Evolutionary conservation across 2,113 vertebrate species (phyloP).

Genomic region (Ptilorrhoa leucosticta): DNA sequence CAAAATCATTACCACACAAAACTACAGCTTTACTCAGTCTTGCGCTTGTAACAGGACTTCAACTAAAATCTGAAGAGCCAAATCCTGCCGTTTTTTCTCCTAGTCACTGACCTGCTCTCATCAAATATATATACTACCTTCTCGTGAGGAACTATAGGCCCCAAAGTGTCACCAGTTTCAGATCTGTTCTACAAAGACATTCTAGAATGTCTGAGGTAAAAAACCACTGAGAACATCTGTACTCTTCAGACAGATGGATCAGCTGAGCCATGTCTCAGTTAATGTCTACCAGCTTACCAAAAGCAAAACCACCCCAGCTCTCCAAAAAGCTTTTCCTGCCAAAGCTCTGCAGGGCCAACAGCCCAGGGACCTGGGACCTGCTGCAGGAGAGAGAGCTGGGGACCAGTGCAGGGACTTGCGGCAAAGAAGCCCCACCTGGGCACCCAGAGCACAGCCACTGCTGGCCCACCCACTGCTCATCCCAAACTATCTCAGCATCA

Average conservation of each 20-base stretch:
- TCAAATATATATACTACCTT: not conserved
- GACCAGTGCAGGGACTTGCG: rapidly evolving
- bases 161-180: not conserved
- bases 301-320: not conserved
- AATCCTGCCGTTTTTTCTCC: not conserved
- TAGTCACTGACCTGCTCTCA: not conserved
- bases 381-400: not conserved
- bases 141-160: not conserved
- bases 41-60: not conserved
- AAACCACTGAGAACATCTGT: rapidly evolving
- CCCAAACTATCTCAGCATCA: rapidly evolving
- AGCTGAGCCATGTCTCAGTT: not conserved
- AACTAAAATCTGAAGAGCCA: not conserved
- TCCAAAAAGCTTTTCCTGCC: not conserved
- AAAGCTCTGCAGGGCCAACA: not conserved
- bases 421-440: not conserved
- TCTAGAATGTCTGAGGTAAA: not conserved
- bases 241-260: not conserved
- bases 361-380: not conserved
- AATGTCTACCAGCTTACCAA: not conserved
- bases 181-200: not conserved
- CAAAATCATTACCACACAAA: not conserved
- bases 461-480: not conserved
- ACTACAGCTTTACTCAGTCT: not conserved
- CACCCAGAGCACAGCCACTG: no score